Base-by-base conservation (phyloP, 1,140 invertebrate genomes). In the Microplitis mediator region DNA sequence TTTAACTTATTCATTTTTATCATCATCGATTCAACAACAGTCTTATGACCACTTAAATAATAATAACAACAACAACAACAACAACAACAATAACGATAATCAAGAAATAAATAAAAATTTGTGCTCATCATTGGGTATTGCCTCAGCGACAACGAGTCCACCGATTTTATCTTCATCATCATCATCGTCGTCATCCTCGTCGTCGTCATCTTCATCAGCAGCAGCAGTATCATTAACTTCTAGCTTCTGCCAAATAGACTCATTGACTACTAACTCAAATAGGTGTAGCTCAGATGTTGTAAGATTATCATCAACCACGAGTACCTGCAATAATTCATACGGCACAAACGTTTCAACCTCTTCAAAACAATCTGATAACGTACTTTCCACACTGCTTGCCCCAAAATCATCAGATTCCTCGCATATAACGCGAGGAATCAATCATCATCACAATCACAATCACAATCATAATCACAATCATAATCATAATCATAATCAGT, bases 91-190 rank as follows among this genome's bases (percentile, higher is more conserved):
- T 58, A 71, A 63, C 63, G 34, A 14, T 74, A 73, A 0, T 76
- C 69, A 74, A 51, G 75, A 73, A 14, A 45, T 52, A 4, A 74
- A 72, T 50, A 71, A 76, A 58, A 79, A 77, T 72, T 62, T 77
- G 31, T 74, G 65, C 4, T 62, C 58, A 39, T 36, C 71, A 14
- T 77, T 77, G 51, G 64, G 60, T 4, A 67, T 76, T 45, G 76
- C 68, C 23, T 58, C 76, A 45, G 76, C 54, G 35, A 75, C 74
- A 74, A 45, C 39, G 39, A 70, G 60, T 77, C 64, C 76, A 36
- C 75, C 77, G 77, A 80, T 77, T 52, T 76, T 76, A 70, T 69
- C 81, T 31, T 45, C 39, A 8, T 74, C 79, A 67, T 71, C 39
- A 11, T 45, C 39, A n/a, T 52, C 56, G 9, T 16, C 65, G 35